Evolutionary conservation across 2,797 vertebrate genomes (phyloP), one percentile per base, ranked within the genome.

Genomic region (Schizopygopsis malacanthus): DNA sequence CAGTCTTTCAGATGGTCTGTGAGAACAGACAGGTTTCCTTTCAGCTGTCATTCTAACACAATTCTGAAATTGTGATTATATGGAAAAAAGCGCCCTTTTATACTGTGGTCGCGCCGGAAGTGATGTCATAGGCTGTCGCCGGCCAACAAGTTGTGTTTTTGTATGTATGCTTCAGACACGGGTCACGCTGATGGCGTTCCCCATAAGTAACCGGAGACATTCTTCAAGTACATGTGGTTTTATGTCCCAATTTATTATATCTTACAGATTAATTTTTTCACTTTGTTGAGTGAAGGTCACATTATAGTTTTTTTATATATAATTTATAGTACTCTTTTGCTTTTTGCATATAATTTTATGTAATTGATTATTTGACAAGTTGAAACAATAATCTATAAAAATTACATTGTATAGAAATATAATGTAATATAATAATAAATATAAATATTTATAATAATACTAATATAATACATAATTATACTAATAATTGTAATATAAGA

Each of bases 1-100:
- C 94, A 94, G 94, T 94, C 95, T 95, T 94, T 95, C 92, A 94
- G 95, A 92, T 88, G 13, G 89, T 85, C 92, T 91, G 84, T 79
- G 93, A 94, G 93, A 94, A 90, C 87, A 89, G 88, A 87, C 90
- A 72, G 92, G 92, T 95, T 94, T 87, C 92, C 92, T 85, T 81
- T 87, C 82, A 28, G 83, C 91, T 85, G 87, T 92, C 91, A 92
- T 72, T 81, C 86, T 77, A 87, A 82, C 87, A 76, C 79, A 80
- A 90, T 93, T 92, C 91, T 88, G 79, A 93, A 91, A 89, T 85
- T 84, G 86, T 65, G 43, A 47, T 50, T 4, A 50, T 28, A 22
- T 67, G 8, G 28, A 67, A 50, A 28, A 28, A 28, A 28, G 28
- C 28, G 28, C 28, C 28, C 28, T 28, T 28, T 28, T 28, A 28